phyloP scores from a whole-genome alignment of 2,888 invertebrate species.

The Caradrina clavipalpis region DNA sequence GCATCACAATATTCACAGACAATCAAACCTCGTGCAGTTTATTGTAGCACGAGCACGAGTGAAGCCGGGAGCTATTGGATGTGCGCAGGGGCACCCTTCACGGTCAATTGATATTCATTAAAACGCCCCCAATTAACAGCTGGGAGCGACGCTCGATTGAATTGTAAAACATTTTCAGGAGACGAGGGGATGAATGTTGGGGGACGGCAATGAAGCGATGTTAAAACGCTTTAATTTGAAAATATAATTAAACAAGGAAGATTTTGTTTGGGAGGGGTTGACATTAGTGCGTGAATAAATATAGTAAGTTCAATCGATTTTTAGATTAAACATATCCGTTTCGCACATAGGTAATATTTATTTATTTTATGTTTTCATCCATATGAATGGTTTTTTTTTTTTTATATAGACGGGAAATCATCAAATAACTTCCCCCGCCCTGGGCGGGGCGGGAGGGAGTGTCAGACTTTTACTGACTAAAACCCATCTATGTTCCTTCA shows the following conservation, averaged over 20 bases:
- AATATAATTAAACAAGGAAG: neutral
- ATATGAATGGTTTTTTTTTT: no score
- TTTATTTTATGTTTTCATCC: no score
- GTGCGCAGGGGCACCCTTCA: conserved; percentile 63
- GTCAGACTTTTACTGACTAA: no score
- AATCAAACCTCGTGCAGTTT: conserved; percentile 28
- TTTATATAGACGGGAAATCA: no score
- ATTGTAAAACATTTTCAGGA: conserved; percentile 81
- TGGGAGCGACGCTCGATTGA: conserved; percentile 76
- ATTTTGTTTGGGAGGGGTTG: no score
- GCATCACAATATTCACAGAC: conserved; percentile 25
- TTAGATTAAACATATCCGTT: no score
- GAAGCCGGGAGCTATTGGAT: conserved; percentile 46
- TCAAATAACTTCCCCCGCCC: no score
- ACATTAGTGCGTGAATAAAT: neutral
- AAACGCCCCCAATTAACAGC: conserved; percentile 82
- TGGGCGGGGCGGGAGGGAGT: no score
- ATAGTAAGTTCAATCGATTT: no score
- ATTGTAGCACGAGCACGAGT: conserved; percentile 28
- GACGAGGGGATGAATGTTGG: conserved; percentile 64
- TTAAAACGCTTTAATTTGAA: conserved; percentile 24
- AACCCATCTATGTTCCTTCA: no score
- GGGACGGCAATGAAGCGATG: conserved; percentile 48
- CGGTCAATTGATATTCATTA: conserved; percentile 83
- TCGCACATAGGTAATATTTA: no score